phyloP scores from a whole-genome alignment of 2,113 vertebrate species.

The Scytalopus superciliaris region DNA sequence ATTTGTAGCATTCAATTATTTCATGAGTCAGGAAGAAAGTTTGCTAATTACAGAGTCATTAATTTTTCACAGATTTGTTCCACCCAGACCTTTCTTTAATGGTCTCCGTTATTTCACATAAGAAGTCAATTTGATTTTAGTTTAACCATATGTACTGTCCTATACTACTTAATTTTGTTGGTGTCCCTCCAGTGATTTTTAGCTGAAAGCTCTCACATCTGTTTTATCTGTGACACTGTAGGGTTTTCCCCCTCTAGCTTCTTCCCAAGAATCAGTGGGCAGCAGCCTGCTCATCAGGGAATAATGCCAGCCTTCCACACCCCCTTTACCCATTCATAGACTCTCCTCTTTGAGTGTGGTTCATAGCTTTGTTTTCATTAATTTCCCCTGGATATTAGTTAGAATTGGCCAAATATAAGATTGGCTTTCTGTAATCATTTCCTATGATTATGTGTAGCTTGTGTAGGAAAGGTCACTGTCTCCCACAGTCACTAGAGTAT shows the following conservation, averaged over 20 bases:
- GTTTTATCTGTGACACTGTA: not conserved
- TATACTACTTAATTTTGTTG: not conserved
- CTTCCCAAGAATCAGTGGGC: not conserved
- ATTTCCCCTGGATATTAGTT: not conserved
- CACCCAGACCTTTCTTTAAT: not conserved
- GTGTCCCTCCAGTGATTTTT: not conserved
- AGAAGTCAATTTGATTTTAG: not conserved
- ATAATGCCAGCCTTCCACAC: not conserved
- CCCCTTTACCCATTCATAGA: not conserved
- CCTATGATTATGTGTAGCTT: not conserved
- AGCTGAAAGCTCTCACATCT: not conserved
- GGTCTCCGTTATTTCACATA: not conserved
- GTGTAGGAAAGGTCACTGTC: not conserved
- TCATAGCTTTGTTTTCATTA: not conserved
- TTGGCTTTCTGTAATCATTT: not conserved
- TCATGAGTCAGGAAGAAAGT: not conserved
- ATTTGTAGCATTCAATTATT: not conserved
- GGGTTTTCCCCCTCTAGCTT: not conserved
- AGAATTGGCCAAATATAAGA: slow-evolving; percentile 2
- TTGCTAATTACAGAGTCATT: not conserved
- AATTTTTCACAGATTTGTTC: not conserved
- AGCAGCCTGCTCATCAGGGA: slow-evolving; percentile 25
- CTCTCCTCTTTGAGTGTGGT: not conserved
- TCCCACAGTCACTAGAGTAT: not conserved
- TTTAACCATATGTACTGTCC: not conserved